These are phyloP conservation scores for Tautogolabrus adspersus DNA, from an alignment of 2,113 vertebrate genomes.

Conservation along the genomic window DNA sequence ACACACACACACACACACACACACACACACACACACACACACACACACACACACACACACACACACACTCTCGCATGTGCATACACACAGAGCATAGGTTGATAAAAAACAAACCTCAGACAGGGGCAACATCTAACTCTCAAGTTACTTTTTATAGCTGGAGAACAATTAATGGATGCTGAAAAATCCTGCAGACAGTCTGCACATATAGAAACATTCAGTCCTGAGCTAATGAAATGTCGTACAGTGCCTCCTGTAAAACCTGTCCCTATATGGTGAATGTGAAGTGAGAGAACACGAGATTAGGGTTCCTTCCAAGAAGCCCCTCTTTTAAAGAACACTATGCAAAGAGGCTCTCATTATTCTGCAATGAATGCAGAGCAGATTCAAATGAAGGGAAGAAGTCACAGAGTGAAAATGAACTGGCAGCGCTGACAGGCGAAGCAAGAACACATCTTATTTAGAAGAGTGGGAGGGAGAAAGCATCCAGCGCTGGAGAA, in stretches of 20 bases:
- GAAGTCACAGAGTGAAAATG: conserved; percentile 63
- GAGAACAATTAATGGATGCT: background rate
- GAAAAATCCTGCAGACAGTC: background rate
- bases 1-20: conserved; percentile 1
- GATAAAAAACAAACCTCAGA: conserved; percentile 19
- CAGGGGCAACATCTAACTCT: conserved; percentile 27
- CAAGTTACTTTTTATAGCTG: background rate
- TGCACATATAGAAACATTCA: conserved; percentile 2
- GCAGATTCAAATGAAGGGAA: conserved; percentile 59
- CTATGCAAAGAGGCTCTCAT: conserved; percentile 66
- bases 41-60: background rate
- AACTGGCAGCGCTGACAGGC: conserved; percentile 35
- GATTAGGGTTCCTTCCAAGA: conserved; percentile 65
- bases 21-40: conserved; percentile 11
- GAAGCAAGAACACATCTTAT: conserved; percentile 42
- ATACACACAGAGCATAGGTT: background rate
- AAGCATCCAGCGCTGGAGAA: background rate
- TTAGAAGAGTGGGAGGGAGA: conserved; percentile 3
- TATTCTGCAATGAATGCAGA: conserved; percentile 65
- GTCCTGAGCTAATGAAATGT: conserved; percentile 19
- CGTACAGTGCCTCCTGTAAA: conserved; percentile 14
- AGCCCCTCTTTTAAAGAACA: conserved; percentile 47
- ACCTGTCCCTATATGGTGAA: conserved; percentile 28
- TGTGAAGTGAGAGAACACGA: conserved; percentile 49
- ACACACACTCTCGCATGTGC: too few relatives aligned